Percentiles rank a stretch among this genome's conserved stretches.
phyloP scores from a whole-genome alignment of 2,797 vertebrate species.

The Hyperoplus immaculatus region DNA sequence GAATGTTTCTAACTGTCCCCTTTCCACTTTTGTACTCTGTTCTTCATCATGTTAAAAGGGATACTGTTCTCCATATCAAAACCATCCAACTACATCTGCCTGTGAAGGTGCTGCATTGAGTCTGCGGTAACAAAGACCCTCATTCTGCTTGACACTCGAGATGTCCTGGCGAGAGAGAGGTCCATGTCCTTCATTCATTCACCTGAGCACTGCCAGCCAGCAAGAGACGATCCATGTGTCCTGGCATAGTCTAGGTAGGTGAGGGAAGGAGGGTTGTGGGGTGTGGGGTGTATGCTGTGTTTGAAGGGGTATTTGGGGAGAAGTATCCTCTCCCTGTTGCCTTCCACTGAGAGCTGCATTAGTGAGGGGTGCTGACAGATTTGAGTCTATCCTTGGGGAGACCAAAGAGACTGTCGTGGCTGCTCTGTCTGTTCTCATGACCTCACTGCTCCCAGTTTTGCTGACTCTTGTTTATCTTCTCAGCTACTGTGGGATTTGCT shows the following conservation, averaged over 20 bases:
- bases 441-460: conserved; percentile 66
- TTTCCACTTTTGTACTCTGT: conserved; percentile 40
- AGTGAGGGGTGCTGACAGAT: conserved; percentile 69
- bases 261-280: conserved; percentile 25
- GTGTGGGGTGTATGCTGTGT: conserved; percentile 14
- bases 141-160: conserved; percentile 77
- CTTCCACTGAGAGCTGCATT: conserved; percentile 61
- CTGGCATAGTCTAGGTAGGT: conserved; percentile 54
- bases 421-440: conserved; percentile 75
- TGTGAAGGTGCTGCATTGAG: conserved; percentile 56
- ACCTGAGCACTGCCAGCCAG: conserved; percentile 67
- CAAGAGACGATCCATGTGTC: conserved; percentile 53
- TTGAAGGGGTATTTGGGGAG: conserved; percentile 31
- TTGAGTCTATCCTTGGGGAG: conserved; percentile 51
- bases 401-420: conserved; percentile 48
- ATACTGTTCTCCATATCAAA: conserved; percentile 51
- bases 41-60: conserved; percentile 33
- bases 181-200: conserved; percentile 10
- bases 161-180: conserved; percentile 46
- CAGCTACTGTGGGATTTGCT: conserved; percentile 18
- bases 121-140: conserved; percentile 72
- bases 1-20: conserved; percentile 9
- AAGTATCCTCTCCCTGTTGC: conserved; percentile 39
- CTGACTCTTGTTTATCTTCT: conserved; percentile 48
- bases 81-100: conserved; percentile 19